Conservation (phyloP, 2,797 vertebrate genomes). For the Parotocinclus haroldoi region DNA sequence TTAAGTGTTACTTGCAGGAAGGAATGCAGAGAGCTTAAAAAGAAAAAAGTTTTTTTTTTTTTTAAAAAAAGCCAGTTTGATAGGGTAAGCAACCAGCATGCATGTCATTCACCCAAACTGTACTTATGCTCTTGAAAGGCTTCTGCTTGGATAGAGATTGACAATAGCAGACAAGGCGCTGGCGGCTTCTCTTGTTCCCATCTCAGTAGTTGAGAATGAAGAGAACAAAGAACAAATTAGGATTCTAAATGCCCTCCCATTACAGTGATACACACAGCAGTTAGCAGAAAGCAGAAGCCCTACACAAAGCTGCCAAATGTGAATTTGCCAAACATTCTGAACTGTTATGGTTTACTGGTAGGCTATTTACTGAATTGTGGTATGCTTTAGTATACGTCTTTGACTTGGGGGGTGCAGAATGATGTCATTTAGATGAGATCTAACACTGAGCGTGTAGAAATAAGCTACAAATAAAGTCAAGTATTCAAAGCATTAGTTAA, state of each 20-base stretch:
- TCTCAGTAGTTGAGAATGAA: slow-evolving; percentile 48
- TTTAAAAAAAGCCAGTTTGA: not conserved
- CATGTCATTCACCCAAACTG: slow-evolving; percentile 14
- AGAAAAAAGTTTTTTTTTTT: slow-evolving; percentile 8
- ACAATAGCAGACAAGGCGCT: slow-evolving; percentile 61
- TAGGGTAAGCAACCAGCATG: not conserved
- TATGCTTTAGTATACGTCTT: too few relatives aligned
- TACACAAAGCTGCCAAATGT: slow-evolving; percentile 3
- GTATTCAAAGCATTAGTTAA: too few relatives aligned
- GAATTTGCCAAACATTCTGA: too few relatives aligned
- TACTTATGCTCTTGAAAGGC: slow-evolving; percentile 54
- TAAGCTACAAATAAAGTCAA: too few relatives aligned
- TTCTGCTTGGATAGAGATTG: slow-evolving; percentile 67
- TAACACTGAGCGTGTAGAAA: too few relatives aligned
- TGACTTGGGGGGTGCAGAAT: too few relatives aligned
- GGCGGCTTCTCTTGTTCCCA: slow-evolving; percentile 65
- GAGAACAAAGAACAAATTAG: slow-evolving; percentile 69
- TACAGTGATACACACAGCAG: slow-evolving; percentile 65
- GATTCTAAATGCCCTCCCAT: slow-evolving; percentile 63
- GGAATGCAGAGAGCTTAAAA: too few relatives aligned
- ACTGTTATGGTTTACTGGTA: too few relatives aligned
- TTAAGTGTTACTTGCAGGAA: not conserved
- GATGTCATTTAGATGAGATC: too few relatives aligned
- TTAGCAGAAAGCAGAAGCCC: slow-evolving; percentile 25
- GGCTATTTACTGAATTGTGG: too few relatives aligned